phyloP scores from a whole-genome alignment of 1,140 invertebrate species.

The Trinorchestia longiramus region DNA sequence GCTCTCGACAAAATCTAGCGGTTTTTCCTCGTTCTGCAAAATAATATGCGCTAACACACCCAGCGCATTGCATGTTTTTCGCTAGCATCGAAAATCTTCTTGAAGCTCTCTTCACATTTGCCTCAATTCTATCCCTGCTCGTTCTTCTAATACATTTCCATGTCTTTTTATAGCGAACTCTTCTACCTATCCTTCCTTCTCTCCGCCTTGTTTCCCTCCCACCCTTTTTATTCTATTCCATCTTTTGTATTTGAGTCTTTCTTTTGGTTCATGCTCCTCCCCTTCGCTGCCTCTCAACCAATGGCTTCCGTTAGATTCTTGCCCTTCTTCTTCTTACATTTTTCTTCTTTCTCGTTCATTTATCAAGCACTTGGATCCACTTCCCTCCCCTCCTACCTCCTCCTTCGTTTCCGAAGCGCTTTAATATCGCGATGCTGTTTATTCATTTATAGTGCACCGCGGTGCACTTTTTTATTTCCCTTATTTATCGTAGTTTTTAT shows the following conservation, averaged over 20 bases:
- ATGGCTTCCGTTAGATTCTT: neutral
- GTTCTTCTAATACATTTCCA: constrained; percentile 37
- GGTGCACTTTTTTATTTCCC: neutral
- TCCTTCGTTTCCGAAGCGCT: neutral
- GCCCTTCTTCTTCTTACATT: neutral
- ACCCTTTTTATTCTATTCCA: neutral
- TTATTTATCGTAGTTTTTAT: neutral
- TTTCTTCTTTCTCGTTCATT: constrained; percentile 27
- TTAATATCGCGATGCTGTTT: constrained; percentile 33
- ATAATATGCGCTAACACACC: neutral
- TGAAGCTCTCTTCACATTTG: neutral
- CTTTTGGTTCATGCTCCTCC: neutral
- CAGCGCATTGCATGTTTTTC: neutral
- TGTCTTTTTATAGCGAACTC: neutral
- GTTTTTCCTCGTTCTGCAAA: neutral
- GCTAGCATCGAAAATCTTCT: neutral
- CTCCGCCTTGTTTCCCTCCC: neutral
- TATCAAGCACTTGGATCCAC: constrained; percentile 2
- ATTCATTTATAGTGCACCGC: constrained; percentile 10
- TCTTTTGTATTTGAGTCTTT: neutral
- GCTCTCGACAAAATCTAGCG: neutral
- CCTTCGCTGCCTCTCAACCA: neutral
- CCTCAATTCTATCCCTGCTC: neutral
- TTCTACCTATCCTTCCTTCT: neutral
- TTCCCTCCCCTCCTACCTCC: neutral